Percentiles rank a stretch among this genome's conserved stretches.
Evolutionary conservation across 2,888 invertebrate species (phyloP).

Genomic region (Meta bourneti): DNA sequence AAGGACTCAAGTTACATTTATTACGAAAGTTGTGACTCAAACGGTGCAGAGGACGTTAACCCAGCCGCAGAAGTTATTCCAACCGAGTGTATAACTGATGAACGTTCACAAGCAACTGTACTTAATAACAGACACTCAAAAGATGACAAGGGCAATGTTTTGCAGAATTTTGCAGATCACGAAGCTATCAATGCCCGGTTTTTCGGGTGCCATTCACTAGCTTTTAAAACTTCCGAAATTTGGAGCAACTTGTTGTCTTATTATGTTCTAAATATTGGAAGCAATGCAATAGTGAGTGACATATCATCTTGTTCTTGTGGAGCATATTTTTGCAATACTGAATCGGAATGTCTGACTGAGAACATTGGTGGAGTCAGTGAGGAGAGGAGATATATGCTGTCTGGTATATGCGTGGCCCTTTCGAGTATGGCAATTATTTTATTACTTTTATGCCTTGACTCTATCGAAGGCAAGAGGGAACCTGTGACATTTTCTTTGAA

Average conservation of each 20-base stretch:
- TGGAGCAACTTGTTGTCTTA: conserved; percentile 98
- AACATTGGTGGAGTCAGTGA: conserved; percentile 91
- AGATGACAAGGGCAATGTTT: background rate
- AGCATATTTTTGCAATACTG: conserved; percentile 51
- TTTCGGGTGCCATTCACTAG: conserved; percentile 99
- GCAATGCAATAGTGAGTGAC: background rate
- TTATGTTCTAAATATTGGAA: conserved; percentile 77
- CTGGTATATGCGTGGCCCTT: conserved; percentile 92
- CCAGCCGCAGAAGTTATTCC: background rate
- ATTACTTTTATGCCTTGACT: conserved; percentile 91
- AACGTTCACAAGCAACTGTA: background rate
- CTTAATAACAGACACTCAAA: background rate
- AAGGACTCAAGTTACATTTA: background rate
- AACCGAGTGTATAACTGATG: no score
- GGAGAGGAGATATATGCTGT: conserved; percentile 92
- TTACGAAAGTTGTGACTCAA: background rate
- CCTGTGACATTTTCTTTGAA: conserved; percentile 11
- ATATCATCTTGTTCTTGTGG: conserved; percentile 45
- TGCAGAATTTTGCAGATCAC: background rate
- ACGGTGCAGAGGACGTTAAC: background rate
- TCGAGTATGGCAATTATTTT: conserved; percentile 93
- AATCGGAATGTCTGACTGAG: conserved; percentile 77
- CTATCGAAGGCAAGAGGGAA: conserved; percentile 83
- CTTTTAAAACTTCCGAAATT: conserved; percentile 97
- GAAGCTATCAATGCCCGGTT: conserved; percentile 96